These are phyloP conservation scores for Eumacrocentrus americanus DNA, from an alignment of 2,888 invertebrate genomes.

Conservation along the genomic window DNA sequence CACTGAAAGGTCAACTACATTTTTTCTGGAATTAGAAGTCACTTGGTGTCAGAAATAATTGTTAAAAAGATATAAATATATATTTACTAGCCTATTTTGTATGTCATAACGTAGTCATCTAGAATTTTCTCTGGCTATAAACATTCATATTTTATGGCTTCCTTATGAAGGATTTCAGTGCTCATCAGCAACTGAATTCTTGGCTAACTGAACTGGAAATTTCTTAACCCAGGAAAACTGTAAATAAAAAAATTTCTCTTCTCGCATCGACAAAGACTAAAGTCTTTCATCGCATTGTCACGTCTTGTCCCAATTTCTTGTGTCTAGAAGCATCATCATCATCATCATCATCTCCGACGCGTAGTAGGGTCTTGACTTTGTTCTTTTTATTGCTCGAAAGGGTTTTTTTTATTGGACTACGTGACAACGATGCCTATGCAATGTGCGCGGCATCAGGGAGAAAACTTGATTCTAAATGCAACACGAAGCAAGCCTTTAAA, in stretches of 20 bases:
- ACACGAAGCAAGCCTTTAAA: constrained; percentile 48
- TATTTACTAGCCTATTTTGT: too few relatives aligned
- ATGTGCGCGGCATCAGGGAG: constrained; percentile 16
- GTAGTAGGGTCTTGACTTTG: too few relatives aligned
- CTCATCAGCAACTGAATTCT: too few relatives aligned
- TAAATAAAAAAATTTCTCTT: not conserved
- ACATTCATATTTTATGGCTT: too few relatives aligned
- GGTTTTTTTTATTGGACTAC: not conserved
- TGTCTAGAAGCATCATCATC: not conserved
- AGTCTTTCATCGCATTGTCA: not conserved
- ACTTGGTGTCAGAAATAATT: not conserved
- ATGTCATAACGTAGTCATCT: too few relatives aligned
- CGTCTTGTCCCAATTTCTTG: not conserved
- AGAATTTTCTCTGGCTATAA: too few relatives aligned
- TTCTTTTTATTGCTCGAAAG: too few relatives aligned
- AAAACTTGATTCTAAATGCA: constrained; percentile 28
- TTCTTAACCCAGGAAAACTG: not conserved
- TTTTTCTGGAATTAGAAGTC: not conserved
- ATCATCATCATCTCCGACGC: too few relatives aligned
- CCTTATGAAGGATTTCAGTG: too few relatives aligned
- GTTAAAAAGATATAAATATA: too few relatives aligned
- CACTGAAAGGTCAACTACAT: constrained; percentile 10
- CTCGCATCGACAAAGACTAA: not conserved
- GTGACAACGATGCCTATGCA: not conserved
- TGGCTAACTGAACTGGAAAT: too few relatives aligned